Evolutionary conservation across 2,797 vertebrate genomes (phyloP), one percentile per base, ranked within the genome.

Genomic region (Rhinophrynus dorsalis): DNA sequence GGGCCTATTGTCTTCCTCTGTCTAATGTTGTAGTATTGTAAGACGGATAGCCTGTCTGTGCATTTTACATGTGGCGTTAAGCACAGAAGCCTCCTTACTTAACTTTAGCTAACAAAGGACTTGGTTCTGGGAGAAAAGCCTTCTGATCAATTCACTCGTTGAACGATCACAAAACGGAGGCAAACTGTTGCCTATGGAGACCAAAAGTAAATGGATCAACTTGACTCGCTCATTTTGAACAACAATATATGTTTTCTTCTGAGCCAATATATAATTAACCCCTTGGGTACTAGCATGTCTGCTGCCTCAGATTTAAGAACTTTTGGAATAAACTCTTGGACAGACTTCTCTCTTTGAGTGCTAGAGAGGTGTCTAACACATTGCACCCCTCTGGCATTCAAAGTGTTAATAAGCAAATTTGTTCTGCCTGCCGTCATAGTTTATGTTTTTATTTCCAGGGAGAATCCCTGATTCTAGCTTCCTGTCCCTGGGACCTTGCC

Each of bases 41-140:
- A 18, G 38, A 35, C 45, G 38, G 56, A 56, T 33, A 45, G 63
- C 17, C 10, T 27, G 29, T n/a, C n/a, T n/a, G n/a, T n/a, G n/a
- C n/a, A n/a, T n/a, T n/a, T n/a, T 27, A 18, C 45, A 35, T 50
- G 2, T 47, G 24, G 11, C n/a, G 17, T 11, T 32, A 21, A 33
- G 50, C 13, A 38, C 27, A 24, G 29, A n/a, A 52, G 51, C 18
- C 51, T 23, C 27, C 26, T 56, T 45, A 56, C 51, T 45, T 67
- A 29, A 56, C 63, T 44, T 67, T 32, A 56, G 35, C 26, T 45
- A 45, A 67, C 63, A 67, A 67, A 67, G 63, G 9, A 45, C 63
- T 44, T 56, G 63, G 63, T 56, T 56, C 51, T 67, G 50, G 63
- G 51, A 67, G 38, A 56, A 67, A 67, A 29, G 26, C 45, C 45